Conservation (phyloP, 2,113 vertebrate species). For the Nesoenas mayeri region DNA sequence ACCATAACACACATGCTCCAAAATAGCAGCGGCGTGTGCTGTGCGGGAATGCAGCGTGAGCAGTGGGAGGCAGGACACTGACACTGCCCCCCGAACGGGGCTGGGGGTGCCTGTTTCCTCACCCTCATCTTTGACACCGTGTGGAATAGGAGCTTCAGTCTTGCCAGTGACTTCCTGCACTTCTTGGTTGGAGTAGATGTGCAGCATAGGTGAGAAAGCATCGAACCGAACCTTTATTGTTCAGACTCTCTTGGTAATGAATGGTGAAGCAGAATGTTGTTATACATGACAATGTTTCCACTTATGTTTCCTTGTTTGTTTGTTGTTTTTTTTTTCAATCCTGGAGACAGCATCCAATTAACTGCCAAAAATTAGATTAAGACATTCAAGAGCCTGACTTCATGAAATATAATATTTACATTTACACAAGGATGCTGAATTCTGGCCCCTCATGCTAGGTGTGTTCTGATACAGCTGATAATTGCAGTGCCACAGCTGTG, state of each 20-base stretch:
- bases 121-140: neutral
- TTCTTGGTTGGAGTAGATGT: neutral
- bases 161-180: neutral
- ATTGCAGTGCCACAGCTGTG: neutral
- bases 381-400: neutral
- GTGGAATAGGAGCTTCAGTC: neutral
- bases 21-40: constrained; percentile 38
- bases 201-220: neutral
- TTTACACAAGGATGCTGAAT: neutral
- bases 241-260: neutral
- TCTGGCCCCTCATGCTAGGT: neutral
- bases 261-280: neutral
- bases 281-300: accelerated
- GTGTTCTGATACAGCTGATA: neutral
- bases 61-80: neutral
- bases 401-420: neutral
- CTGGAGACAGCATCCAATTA: neutral
- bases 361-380: neutral
- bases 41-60: constrained; percentile 1
- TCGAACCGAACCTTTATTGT: neutral
- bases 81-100: neutral
- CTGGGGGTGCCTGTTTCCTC: neutral
- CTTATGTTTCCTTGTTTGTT: neutral
- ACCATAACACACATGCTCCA: neutral
- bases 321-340: neutral